Evolutionary conservation across 2,113 vertebrate genomes (phyloP).

Genomic region (Bubo blakistoni): DNA sequence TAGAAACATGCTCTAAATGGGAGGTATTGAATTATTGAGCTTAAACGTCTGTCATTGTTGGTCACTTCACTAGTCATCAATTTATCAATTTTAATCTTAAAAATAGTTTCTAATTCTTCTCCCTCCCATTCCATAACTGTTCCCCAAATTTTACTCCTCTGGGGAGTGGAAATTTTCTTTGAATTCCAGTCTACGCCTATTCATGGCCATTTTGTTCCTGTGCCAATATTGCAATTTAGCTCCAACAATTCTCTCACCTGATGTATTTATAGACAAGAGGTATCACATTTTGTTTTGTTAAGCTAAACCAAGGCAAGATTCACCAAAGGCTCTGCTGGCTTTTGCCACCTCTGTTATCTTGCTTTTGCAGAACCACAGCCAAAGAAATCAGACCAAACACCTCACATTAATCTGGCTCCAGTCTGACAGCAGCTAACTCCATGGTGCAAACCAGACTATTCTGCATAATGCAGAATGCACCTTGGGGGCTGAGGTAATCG

Average conservation of each 20-base stretch:
- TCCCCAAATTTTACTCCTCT: neutral
- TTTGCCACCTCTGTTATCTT: neutral
- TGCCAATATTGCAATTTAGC: neutral
- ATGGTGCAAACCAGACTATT: neutral
- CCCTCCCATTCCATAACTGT: neutral
- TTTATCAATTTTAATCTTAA: neutral
- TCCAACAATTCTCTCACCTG: neutral
- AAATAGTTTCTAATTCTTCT: neutral
- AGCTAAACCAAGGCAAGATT: neutral
- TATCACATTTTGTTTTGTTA: neutral
- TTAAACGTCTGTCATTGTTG: neutral
- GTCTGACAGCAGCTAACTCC: neutral
- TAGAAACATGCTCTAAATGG: neutral
- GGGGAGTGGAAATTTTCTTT: neutral
- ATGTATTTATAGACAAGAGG: neutral
- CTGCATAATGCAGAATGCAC: accelerated
- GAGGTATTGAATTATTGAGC: neutral
- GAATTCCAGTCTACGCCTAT: neutral
- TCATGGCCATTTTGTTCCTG: neutral
- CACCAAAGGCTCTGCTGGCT: neutral
- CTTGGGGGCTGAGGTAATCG: neutral
- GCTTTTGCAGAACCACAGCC: neutral
- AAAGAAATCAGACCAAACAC: neutral
- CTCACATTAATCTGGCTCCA: accelerated
- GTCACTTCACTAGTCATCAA: neutral